These are phyloP conservation scores for Tetragonula clypearis DNA, from an alignment of 1,140 invertebrate genomes.

Conservation along the genomic window DNA sequence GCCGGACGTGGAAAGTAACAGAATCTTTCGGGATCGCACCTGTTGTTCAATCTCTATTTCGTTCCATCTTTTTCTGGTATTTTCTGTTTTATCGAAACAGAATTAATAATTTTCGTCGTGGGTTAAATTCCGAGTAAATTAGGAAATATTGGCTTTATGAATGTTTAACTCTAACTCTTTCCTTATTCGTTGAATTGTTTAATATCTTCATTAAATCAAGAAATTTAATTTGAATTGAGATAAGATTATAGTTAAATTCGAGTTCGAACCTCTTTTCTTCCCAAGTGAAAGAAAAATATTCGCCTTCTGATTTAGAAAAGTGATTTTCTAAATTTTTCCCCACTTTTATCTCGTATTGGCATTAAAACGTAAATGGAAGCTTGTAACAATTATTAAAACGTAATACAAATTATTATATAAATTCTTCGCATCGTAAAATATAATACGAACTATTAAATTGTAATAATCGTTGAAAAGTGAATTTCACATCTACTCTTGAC, in stretches of 20 bases:
- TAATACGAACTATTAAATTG: too few relatives aligned
- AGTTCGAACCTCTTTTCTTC: neutral
- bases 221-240: neutral
- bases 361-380: neutral
- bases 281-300: neutral
- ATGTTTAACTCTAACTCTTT: too few relatives aligned
- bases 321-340: too few relatives aligned
- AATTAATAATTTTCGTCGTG: too few relatives aligned
- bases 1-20: neutral
- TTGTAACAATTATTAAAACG: neutral
- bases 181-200: too few relatives aligned
- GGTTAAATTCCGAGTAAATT: too few relatives aligned
- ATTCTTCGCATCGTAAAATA: too few relatives aligned
- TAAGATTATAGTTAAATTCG: neutral
- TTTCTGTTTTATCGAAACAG: too few relatives aligned
- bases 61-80: too few relatives aligned
- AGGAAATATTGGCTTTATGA: too few relatives aligned
- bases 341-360: neutral
- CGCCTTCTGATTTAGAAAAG: too few relatives aligned
- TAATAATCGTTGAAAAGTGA: neutral
- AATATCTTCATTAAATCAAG: neutral
- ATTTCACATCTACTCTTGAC: neutral
- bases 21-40: neutral
- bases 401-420: too few relatives aligned
- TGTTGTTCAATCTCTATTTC: neutral